Percentiles rank a stretch among this genome's conserved stretches.
phyloP scores from a whole-genome alignment of 2,113 vertebrate genomes.

The Macquaria ambigua region DNA sequence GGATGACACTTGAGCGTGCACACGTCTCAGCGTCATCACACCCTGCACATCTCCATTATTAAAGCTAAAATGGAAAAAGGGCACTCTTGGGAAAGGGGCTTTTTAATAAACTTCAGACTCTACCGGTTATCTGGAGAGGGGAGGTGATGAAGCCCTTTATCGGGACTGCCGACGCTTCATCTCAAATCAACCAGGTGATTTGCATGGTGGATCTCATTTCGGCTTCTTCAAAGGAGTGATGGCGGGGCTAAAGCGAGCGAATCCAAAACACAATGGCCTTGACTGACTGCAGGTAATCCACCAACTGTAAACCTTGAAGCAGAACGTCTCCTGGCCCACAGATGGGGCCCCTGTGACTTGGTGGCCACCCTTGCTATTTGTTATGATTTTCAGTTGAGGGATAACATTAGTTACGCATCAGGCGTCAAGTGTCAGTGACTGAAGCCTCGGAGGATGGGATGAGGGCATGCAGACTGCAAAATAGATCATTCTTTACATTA shows the following conservation, averaged over 20 bases:
- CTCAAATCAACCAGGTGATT: conserved; percentile 51
- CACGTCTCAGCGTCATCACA: conserved; percentile 12
- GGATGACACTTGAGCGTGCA: neutral
- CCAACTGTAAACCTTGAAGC: conserved; percentile 56
- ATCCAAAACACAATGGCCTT: conserved; percentile 71
- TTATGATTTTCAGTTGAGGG: conserved; percentile 20
- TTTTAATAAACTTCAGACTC: conserved; percentile 55
- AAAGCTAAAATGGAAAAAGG: conserved; percentile 51
- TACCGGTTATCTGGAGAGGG: neutral
- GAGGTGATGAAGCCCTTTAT: conserved; percentile 33
- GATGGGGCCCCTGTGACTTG: neutral
- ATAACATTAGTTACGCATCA: neutral
- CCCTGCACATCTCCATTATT: conserved; percentile 51
- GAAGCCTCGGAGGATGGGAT: neutral
- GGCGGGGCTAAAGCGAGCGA: conserved; percentile 61
- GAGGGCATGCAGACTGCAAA: neutral
- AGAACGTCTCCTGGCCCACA: neutral
- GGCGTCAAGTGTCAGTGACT: neutral
- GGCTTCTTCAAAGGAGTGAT: conserved; percentile 32
- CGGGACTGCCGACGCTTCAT: conserved; percentile 12
- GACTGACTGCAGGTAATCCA: conserved; percentile 72
- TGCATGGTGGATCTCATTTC: conserved; percentile 62
- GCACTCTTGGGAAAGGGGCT: conserved; percentile 39
- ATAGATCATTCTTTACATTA: neutral
- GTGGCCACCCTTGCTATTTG: conserved; percentile 1